Percentiles rank a stretch among this genome's conserved stretches.
Evolutionary conservation across 1,140 invertebrate genomes (phyloP).

Genomic region (Neuroterus valhalla): DNA sequence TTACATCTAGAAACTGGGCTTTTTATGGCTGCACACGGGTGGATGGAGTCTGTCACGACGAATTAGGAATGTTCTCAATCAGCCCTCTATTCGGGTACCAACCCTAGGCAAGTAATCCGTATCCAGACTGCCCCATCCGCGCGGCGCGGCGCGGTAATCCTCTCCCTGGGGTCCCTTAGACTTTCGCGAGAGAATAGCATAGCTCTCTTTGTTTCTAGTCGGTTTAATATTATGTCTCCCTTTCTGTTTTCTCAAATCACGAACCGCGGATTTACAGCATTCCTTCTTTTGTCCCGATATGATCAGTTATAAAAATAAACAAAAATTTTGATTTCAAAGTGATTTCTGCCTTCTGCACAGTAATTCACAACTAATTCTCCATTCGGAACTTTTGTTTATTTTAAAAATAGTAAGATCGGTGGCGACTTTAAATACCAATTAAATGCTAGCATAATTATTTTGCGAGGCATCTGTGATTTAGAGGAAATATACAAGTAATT

Average conservation of each 20-base stretch:
- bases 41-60: constrained; percentile 72
- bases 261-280: not conserved
- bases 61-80: constrained; percentile 76
- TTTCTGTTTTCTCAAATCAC: not conserved
- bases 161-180: constrained; percentile 56
- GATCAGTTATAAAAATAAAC: too few relatives aligned
- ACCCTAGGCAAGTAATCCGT: constrained; percentile 67
- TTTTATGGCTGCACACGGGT: constrained; percentile 64
- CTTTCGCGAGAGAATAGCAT: constrained; percentile 19
- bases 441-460: too few relatives aligned
- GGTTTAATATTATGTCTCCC: constrained; percentile 53
- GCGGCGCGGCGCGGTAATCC: constrained; percentile 59
- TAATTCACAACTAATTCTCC: too few relatives aligned
- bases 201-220: constrained; percentile 56
- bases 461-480: too few relatives aligned
- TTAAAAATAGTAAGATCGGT: too few relatives aligned
- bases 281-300: too few relatives aligned
- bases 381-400: too few relatives aligned
- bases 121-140: constrained; percentile 44
- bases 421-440: too few relatives aligned
- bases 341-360: too few relatives aligned
- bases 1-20: constrained; percentile 47
- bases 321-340: too few relatives aligned
- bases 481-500: too few relatives aligned
- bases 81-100: constrained; percentile 66